Evolutionary conservation across 2,113 vertebrate genomes (phyloP).

Genomic region (Chelonoidis abingdonii): DNA sequence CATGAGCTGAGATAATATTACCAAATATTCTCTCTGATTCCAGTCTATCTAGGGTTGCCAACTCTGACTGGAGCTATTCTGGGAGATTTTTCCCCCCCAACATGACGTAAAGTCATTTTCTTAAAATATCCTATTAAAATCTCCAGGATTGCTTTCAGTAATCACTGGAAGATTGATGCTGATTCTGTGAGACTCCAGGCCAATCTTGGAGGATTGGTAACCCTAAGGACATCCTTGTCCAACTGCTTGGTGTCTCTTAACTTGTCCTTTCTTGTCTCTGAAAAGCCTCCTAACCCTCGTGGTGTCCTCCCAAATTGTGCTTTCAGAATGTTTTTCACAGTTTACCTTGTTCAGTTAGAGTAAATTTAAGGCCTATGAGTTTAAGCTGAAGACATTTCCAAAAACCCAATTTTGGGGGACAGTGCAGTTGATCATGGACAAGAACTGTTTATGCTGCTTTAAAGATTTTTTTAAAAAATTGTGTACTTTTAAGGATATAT

Average conservation of each 20-base stretch:
- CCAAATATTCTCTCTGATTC: not conserved
- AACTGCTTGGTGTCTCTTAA: not conserved
- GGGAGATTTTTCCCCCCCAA: no score
- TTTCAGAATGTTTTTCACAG: not conserved
- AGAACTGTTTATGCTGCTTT: not conserved
- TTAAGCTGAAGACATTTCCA: not conserved
- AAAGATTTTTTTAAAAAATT: not conserved
- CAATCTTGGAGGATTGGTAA: no score
- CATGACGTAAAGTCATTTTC: no score
- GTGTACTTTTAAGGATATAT: not conserved
- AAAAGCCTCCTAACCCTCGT: not conserved
- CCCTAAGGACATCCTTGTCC: not conserved
- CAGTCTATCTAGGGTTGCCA: not conserved
- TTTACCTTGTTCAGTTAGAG: not conserved
- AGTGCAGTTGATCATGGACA: not conserved
- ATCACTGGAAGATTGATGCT: no score
- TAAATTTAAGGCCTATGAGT: not conserved
- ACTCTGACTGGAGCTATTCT: no score
- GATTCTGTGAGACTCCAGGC: no score
- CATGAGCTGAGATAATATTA: not conserved
- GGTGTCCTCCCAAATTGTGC: not conserved
- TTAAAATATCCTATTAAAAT: no score
- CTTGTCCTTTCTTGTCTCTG: not conserved
- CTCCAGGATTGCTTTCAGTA: no score
- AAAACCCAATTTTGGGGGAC: fast-evolving